Evolutionary conservation across 2,113 vertebrate genomes (phyloP).

Genomic region (Actenoides lindsayi): DNA sequence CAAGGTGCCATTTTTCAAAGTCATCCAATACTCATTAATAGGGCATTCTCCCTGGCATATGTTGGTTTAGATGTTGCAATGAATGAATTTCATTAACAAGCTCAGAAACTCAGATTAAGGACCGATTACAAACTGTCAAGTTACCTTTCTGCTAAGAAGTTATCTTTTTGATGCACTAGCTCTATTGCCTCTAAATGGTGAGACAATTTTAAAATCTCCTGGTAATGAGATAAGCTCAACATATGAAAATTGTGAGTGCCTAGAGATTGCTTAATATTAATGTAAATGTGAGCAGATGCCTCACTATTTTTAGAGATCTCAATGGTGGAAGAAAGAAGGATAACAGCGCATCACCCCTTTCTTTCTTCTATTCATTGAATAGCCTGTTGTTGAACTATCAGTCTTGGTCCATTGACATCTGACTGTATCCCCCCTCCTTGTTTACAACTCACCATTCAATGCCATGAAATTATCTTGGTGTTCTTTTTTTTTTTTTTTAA

Average conservation of each 20-base stretch:
- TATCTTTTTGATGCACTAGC: neutral
- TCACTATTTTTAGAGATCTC: neutral
- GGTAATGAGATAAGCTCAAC: neutral
- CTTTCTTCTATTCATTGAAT: neutral
- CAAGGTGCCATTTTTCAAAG: neutral
- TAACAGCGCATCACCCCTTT: neutral
- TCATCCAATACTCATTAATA: neutral
- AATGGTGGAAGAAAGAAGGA: neutral
- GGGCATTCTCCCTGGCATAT: neutral
- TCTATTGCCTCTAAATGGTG: neutral
- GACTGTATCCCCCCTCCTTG: neutral
- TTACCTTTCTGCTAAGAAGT: neutral
- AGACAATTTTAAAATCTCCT: neutral
- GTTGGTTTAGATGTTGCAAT: neutral
- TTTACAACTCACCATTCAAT: neutral
- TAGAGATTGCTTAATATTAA: neutral
- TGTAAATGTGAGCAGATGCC: neutral
- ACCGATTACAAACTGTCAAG: neutral
- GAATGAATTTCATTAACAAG: neutral
- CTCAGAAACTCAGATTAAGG: neutral
- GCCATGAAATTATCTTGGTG: neutral
- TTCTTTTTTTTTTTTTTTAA: neutral
- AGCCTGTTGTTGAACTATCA: neutral
- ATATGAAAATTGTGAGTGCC: neutral
- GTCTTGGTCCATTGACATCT: neutral